Conservation (phyloP, 1,140 invertebrate genomes). For the Magallana ariakensis region DNA sequence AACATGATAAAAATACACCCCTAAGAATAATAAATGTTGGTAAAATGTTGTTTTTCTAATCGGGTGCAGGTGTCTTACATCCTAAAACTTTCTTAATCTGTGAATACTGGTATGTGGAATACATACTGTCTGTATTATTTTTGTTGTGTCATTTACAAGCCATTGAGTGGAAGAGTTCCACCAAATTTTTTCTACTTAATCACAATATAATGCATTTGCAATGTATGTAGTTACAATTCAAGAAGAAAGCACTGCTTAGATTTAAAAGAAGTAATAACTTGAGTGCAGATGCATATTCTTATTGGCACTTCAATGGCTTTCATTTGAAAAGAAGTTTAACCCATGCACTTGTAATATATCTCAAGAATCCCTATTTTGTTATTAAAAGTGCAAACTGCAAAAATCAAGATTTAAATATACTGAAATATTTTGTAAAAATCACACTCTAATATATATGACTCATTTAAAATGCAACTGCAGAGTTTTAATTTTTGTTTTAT, state of each 20-base stretch:
- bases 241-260: neutral
- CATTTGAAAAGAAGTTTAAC: neutral
- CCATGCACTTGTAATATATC: neutral
- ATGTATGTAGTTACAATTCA: neutral
- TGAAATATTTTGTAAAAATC: too few relatives aligned
- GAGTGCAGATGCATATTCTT: neutral
- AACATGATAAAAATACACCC: too few relatives aligned
- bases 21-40: too few relatives aligned
- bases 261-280: neutral
- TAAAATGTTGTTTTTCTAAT: neutral
- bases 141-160: neutral
- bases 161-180: neutral
- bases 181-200: neutral
- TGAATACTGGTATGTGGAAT: neutral
- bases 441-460: too few relatives aligned
- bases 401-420: too few relatives aligned
- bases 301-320: neutral
- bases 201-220: conserved; percentile 32
- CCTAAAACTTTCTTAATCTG: conserved; percentile 8
- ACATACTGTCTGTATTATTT: neutral
- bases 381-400: too few relatives aligned
- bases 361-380: too few relatives aligned
- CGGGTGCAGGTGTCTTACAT: neutral
- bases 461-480: too few relatives aligned
- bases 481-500: too few relatives aligned